Percentiles rank a stretch among this genome's conserved stretches.
Conservation (phyloP, 2,113 vertebrate genomes). For the Cephalopholis sonnerati region DNA sequence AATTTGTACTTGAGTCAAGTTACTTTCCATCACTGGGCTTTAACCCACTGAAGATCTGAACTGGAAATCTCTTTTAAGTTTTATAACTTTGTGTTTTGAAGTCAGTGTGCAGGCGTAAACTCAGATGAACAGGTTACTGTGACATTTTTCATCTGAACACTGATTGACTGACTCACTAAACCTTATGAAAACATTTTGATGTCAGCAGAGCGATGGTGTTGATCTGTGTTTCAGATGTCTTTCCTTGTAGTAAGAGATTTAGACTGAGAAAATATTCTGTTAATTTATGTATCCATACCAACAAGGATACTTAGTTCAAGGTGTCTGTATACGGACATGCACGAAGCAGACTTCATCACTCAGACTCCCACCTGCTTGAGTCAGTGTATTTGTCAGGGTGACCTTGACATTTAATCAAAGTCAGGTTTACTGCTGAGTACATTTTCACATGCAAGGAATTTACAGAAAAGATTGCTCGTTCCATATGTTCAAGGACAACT, state of each 20-base stretch:
- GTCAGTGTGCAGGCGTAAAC: not conserved
- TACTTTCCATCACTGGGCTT: too few species aligned
- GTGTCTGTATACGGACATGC: not conserved
- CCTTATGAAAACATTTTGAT: not conserved
- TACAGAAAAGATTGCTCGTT: not conserved
- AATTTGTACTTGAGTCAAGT: too few species aligned
- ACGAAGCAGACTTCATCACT: not conserved
- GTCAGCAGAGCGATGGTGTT: not conserved
- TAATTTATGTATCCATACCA: not conserved
- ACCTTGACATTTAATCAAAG: not conserved
- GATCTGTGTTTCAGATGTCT: not conserved
- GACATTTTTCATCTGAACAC: not conserved
- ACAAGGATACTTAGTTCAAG: not conserved
- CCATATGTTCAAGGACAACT: too few species aligned
- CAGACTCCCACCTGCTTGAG: not conserved
- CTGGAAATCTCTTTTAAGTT: too few species aligned
- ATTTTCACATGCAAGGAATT: not conserved
- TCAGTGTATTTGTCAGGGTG: too few species aligned
- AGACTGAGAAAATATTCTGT: not conserved
- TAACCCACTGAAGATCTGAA: too few species aligned
- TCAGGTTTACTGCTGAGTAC: not conserved
- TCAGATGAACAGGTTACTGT: not conserved
- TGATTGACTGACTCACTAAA: not conserved
- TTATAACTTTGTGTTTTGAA: too few species aligned
- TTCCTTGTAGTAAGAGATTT: not conserved